phyloP scores from a whole-genome alignment of 2,113 vertebrate species.

The Cheilinus undulatus region DNA sequence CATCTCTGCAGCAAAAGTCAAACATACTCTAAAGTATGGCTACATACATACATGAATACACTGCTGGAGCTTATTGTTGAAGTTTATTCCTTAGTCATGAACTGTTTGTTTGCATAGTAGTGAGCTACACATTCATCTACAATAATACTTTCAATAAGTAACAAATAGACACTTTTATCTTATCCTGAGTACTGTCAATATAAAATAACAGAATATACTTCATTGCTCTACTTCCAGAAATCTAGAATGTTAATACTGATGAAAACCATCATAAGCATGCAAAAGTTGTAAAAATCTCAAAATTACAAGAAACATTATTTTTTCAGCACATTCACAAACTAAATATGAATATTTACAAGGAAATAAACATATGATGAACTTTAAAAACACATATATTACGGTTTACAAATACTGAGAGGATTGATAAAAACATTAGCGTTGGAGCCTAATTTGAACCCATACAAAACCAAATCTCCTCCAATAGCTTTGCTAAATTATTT shows the following conservation, averaged over 20 bases:
- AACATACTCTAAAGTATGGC: conserved; percentile 23
- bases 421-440: conserved; percentile 24
- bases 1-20: conserved; percentile 26
- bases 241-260: conserved; percentile 69
- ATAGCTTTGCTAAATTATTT: conserved; percentile 26
- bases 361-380: conserved; percentile 24
- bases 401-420: conserved; percentile 41
- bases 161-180: conserved; percentile 57
- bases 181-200: conserved; percentile 80
- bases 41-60: conserved; percentile 38
- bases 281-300: conserved; percentile 24
- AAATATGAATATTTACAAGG: conserved; percentile 65
- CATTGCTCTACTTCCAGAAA: conserved; percentile 51
- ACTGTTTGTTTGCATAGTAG: conserved; percentile 79
- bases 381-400: conserved; percentile 33
- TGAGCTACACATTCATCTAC: conserved; percentile 58
- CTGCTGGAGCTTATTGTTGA: conserved; percentile 52
- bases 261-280: conserved; percentile 47
- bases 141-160: conserved; percentile 64
- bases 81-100: conserved; percentile 52
- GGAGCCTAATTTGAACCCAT: conserved; percentile 35
- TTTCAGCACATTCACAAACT: conserved; percentile 16
- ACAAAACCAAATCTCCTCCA: conserved; percentile 27
- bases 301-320: conserved; percentile 7
- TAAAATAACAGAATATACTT: conserved; percentile 59